Conservation (phyloP, 2,888 invertebrate species). For the Drosophila subquinaria region DNA sequence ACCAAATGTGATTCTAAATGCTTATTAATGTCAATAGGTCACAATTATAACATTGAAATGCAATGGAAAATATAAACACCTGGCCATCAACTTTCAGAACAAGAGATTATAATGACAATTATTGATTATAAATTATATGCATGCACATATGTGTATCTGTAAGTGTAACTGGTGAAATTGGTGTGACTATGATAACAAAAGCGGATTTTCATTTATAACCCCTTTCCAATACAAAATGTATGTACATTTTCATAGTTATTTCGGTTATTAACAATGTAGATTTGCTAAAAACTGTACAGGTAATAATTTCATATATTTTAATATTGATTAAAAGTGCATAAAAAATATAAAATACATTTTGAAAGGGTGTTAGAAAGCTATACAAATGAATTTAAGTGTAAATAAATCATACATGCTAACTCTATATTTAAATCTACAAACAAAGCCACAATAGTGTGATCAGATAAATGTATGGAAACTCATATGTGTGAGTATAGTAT, state of each 20-base stretch:
- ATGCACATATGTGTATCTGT: slow-evolving; percentile 1
- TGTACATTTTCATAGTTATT: not conserved
- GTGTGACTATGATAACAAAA: not conserved
- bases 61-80: not conserved
- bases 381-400: slow-evolving; percentile 12
- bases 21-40: slow-evolving; percentile 20
- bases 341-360: not conserved
- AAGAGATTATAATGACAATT: slow-evolving; percentile 11
- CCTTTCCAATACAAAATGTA: not conserved
- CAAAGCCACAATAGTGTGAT: not conserved
- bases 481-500: not conserved
- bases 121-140: slow-evolving; percentile 20
- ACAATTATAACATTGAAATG: slow-evolving; percentile 4
- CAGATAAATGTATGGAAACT: not conserved
- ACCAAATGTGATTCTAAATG: slow-evolving; percentile 3
- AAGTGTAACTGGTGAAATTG: not conserved
- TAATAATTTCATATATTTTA: not conserved
- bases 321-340: not conserved
- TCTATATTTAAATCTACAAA: not conserved
- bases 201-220: not conserved
- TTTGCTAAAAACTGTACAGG: not conserved
- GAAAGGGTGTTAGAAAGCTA: not conserved
- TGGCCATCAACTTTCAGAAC: not conserved
- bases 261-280: not conserved
- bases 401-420: slow-evolving; percentile 1